Evolutionary conservation across 2,797 vertebrate species (phyloP).

Genomic region (Mormyrus proboscirostris): DNA sequence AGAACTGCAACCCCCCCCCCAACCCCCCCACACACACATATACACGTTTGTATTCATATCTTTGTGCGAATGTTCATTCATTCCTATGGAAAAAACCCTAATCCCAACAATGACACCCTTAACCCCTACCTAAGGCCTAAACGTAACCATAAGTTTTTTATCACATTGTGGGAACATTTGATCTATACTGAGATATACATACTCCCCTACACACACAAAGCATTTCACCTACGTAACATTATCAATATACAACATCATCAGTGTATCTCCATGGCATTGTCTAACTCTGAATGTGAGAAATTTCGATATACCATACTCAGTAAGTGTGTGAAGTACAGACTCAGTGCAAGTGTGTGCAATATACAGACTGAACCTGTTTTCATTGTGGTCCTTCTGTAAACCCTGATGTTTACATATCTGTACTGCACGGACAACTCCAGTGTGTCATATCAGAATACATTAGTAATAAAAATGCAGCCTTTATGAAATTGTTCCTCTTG

Average conservation of each 20-base stretch:
- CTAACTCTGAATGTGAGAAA: background rate
- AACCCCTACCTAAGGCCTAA: too few species aligned
- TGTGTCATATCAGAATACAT: background rate
- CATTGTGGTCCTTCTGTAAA: conserved; percentile 5
- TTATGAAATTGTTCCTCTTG: background rate
- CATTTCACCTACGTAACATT: background rate
- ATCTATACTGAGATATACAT: background rate
- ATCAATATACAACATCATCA: background rate
- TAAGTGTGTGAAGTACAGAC: background rate
- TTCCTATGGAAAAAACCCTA: background rate
- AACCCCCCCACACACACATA: too few species aligned
- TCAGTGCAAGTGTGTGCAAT: background rate
- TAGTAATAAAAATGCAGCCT: background rate
- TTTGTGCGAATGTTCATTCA: background rate
- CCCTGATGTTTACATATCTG: background rate
- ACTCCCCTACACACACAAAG: background rate
- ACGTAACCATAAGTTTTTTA: too few species aligned
- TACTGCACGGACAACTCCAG: background rate
- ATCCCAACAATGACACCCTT: too few species aligned
- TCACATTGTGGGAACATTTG: background rate
- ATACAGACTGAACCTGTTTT: background rate
- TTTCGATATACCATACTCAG: background rate
- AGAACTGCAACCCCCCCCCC: background rate
- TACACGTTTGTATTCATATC: too few species aligned
- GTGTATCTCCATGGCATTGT: background rate